Evolutionary conservation across 2,113 vertebrate genomes (phyloP), one percentile per base, ranked within the genome.

Genomic region (Pelecanoides urinatrix): DNA sequence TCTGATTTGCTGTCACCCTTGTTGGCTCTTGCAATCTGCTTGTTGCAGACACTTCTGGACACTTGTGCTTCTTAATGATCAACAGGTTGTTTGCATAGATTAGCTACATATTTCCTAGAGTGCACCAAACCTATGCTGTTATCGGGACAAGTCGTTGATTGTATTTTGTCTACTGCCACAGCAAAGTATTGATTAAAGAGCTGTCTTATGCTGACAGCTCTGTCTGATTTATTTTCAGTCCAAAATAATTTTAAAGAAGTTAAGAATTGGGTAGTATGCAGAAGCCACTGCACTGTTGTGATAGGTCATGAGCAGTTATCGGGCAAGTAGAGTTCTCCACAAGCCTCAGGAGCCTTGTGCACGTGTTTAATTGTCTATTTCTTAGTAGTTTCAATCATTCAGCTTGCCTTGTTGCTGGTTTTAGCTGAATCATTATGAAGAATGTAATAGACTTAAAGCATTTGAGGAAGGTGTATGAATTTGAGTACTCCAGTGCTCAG

Each of bases 131-230:
- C 26, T 73, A 5, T 25, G 27, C 56, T 71, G 26, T 13, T 86
- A 9, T 7, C 44, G 38, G 55, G 32, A 66, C 42, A 86, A 66
- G 50, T 10, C 2, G 6, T 58, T 85, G 53, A 25, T 63, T 0
- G 0, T 10, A 52, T 32, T 88, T 92, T 73, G 22, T 42, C 21
- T 88, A 13, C 19, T 55, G 10, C 65, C 81, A 25, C 38, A 52
- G 18, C 8, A n/a, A 29, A 71, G 9, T n/a, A 29, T 47, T 0
- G 0, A 13, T 66, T 45, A n/a, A 34, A 82, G 36, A 40, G 25
- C 14, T 38, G 5, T 50, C 7, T 67, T 65, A 15, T 8, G 26
- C 30, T 79, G 2, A 23, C 56, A 79, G 62, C 10, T 84, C 47
- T 11, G 9, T n/a, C 16, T 50, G 29, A 47, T 73, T 47, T 63